Conservation (phyloP, 2,113 vertebrate genomes). For the Alexandromys fortis region DNA sequence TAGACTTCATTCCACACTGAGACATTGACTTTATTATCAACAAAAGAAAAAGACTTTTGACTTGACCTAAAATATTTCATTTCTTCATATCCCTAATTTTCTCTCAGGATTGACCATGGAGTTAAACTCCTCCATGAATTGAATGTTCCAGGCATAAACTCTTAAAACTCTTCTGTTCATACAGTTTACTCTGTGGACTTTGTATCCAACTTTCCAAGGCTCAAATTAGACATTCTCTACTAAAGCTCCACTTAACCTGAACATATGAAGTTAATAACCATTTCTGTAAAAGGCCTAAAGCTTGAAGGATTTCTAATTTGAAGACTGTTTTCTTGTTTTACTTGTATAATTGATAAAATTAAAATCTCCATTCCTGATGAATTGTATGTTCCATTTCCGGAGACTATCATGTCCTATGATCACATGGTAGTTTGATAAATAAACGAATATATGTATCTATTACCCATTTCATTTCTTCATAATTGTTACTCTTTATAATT, state of each 20-base stretch:
- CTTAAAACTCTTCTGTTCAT: accelerated
- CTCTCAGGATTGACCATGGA: neutral
- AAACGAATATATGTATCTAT: neutral
- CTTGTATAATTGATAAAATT: neutral
- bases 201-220: neutral
- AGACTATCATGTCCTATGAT: neutral
- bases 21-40: neutral
- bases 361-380: neutral
- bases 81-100: neutral
- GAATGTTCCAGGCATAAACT: neutral
- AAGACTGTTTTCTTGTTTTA: neutral
- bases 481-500: neutral
- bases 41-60: neutral
- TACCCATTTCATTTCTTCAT: neutral
- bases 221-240: neutral
- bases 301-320: neutral
- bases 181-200: neutral
- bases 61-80: neutral
- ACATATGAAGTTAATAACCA: neutral
- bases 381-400: neutral
- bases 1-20: neutral
- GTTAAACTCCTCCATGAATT: neutral
- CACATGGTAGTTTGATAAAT: neutral
- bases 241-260: neutral
- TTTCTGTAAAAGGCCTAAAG: neutral